Conservation (phyloP, 2,797 vertebrate species). For the Falco concolor region DNA sequence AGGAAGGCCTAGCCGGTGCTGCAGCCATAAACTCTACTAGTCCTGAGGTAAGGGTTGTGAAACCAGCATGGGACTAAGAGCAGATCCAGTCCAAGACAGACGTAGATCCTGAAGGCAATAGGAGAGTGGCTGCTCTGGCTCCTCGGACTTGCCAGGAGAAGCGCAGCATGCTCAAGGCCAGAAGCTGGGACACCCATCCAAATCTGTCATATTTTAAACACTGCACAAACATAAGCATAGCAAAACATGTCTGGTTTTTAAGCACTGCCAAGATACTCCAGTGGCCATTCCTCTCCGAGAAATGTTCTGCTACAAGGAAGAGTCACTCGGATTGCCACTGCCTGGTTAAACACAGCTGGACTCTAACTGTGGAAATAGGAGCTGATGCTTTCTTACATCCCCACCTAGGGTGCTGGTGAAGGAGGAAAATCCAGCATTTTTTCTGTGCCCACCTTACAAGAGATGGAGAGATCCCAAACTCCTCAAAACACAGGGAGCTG, state of each 20-base stretch:
- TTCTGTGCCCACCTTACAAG: not conserved
- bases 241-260: not conserved
- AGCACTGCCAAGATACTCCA: not conserved
- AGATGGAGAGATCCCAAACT: not conserved
- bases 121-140: not conserved
- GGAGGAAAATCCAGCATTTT: not conserved
- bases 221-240: not conserved
- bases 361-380: not conserved
- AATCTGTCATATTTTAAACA: not conserved
- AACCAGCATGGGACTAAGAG: not conserved
- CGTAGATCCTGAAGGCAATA: not conserved
- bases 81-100: not conserved
- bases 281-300: not conserved
- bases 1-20: not conserved
- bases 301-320: not conserved
- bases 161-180: not conserved
- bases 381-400: not conserved
- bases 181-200: not conserved
- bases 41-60: not conserved
- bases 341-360: not conserved
- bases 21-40: not conserved
- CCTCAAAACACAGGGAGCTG: not conserved
- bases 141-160: not conserved
- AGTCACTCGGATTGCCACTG: not conserved
- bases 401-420: not conserved